A percentile compares a stretch with the other conserved stretches of the same genome.
Evolutionary conservation across 2,113 vertebrate species (phyloP).

Genomic region (Hemiscyllium ocellatum): DNA sequence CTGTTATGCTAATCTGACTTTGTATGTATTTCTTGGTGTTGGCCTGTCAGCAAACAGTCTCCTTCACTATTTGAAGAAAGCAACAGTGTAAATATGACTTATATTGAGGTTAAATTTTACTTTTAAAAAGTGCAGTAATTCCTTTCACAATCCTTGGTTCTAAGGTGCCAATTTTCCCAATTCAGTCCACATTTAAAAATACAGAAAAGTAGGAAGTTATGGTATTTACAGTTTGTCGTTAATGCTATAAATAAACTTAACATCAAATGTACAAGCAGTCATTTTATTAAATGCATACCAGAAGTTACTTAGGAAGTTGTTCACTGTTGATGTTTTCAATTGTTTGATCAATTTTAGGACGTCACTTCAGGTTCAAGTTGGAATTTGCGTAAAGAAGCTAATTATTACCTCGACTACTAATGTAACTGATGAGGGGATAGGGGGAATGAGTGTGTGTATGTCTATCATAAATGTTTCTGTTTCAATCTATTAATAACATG

Average conservation of each 20-base stretch:
- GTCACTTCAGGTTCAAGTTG: background rate
- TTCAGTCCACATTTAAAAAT: too few species aligned
- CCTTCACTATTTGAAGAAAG: too few species aligned
- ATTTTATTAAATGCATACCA: background rate
- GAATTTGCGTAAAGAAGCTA: background rate
- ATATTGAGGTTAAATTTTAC: too few species aligned
- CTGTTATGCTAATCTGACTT: too few species aligned
- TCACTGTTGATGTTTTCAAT: background rate
- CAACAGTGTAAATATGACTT: too few species aligned
- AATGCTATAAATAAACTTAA: background rate
- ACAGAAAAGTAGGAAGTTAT: too few species aligned
- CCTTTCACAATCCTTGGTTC: too few species aligned
- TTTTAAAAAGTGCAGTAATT: too few species aligned
- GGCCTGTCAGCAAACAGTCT: too few species aligned
- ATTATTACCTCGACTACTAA: background rate
- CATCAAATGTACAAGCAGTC: background rate
- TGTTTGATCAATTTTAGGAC: background rate
- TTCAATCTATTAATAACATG: background rate
- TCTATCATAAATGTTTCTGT: background rate
- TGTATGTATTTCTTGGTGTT: too few species aligned
- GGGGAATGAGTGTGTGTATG: background rate
- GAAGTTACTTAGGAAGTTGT: background rate
- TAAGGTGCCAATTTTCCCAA: too few species aligned
- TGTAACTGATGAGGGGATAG: background rate
- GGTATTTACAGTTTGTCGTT: background rate